Base-by-base conservation (phyloP, 2,113 vertebrate species). In the Laticauda colubrina region DNA sequence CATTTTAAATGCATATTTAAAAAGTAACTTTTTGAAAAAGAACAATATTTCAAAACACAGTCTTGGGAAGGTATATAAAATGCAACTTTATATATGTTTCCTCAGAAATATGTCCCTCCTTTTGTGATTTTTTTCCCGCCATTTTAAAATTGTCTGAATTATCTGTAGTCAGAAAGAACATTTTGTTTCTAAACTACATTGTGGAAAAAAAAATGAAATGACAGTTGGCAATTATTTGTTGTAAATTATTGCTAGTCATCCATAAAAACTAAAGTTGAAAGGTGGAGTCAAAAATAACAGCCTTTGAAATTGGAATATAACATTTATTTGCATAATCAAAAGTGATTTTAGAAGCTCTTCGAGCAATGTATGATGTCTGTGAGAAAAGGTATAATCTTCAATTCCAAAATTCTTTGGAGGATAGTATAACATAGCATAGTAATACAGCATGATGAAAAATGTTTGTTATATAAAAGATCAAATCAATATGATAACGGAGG, bases 231-330 rank as follows among this genome's bases (percentile, higher is more conserved):
- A 97, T 95, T 96, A 96, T 96, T 97, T 96, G 95, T 88, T 34
- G 95, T 94, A 96, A 97, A 96, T 97, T 97, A 98, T 97, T 97
- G 94, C 97, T 95, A 96, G 94, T 97, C 97, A 97, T 98, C 98
- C 98, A 98, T 97, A 98, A 98, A 98, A 98, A 54, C 95, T 96
- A 93, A 94, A 89, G 89, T 92, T 39, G 90, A 93, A 96, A 97
- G 97, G 97, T 10, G 95, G 97, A 97, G 97, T 96, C 96, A 94
- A 81, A 95, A 95, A 92, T 48, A 94, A 85, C 96, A 94, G 94
- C 96, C 96, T 96, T 90, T 92, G 94, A 97, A 96, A 55, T 95
- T 92, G 92, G 92, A 93, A 94, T 93, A 94, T 95, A 93, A 96
- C 34, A 92, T 21, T 90, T 18, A 93, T 97, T 97, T 97, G 96